phyloP scores from a whole-genome alignment of 2,797 vertebrate species.

The Pipistrellus pipistrellus region DNA sequence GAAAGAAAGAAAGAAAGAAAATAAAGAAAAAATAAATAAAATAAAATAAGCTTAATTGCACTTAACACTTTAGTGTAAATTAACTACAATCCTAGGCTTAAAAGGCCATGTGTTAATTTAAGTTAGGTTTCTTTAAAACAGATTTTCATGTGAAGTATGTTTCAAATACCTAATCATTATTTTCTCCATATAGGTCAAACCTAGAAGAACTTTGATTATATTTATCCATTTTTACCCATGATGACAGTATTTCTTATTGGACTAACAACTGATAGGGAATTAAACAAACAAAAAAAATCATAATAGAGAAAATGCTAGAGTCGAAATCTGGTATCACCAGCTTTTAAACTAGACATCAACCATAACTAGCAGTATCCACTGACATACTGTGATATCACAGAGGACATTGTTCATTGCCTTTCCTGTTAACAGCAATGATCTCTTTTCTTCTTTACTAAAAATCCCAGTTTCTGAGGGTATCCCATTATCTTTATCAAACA shows the following conservation, averaged over 20 bases:
- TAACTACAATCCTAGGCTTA: neutral
- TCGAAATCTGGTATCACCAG: constrained; percentile 12
- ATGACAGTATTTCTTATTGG: neutral
- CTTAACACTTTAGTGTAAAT: neutral
- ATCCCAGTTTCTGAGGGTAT: neutral
- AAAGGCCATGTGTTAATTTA: constrained; percentile 17
- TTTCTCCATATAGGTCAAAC: neutral
- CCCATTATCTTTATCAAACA: neutral
- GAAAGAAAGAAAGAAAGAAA: no score
- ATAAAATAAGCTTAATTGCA: neutral
- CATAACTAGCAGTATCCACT: neutral
- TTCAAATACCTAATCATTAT: constrained; percentile 11
- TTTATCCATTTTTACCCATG: neutral
- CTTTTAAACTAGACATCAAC: neutral
- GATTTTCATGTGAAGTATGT: neutral
- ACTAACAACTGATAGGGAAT: neutral
- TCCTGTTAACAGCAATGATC: neutral
- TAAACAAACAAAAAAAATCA: neutral
- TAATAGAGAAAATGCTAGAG: neutral
- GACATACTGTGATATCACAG: neutral
- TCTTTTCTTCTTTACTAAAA: neutral
- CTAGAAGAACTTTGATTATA: neutral
- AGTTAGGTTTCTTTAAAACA: neutral
- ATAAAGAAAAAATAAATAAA: no score
- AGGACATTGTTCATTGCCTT: neutral